Conservation (phyloP, 2,797 vertebrate genomes). For the Pangasius macronema region DNA sequence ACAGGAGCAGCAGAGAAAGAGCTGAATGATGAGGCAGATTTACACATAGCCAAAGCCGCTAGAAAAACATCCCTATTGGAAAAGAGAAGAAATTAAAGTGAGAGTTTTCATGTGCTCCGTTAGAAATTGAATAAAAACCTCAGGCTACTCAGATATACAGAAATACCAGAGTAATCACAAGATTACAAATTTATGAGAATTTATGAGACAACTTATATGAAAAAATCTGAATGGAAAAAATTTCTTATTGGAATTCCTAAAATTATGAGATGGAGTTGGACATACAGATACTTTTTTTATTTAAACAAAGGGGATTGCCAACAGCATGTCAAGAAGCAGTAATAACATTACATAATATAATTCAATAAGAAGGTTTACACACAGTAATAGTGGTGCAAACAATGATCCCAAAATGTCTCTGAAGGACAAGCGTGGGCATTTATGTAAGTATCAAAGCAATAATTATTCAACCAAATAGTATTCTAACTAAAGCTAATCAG, state of each 20-base stretch:
- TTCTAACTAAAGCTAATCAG: neutral
- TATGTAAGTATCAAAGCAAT: neutral
- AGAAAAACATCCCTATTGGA: neutral
- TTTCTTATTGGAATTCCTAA: neutral
- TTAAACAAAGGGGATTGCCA: neutral
- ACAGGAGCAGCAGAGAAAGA: neutral
- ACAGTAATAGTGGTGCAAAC: neutral
- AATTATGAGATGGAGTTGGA: neutral
- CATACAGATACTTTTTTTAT: neutral
- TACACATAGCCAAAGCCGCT: conserved; percentile 5
- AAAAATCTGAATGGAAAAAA: neutral
- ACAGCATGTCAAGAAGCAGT: neutral
- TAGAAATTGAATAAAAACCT: neutral
- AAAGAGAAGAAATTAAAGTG: neutral
- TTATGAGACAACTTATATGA: conserved; percentile 4
- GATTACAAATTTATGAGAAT: neutral
- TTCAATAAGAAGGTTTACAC: neutral
- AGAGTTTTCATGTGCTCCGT: neutral
- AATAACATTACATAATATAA: neutral
- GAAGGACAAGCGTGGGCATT: neutral
- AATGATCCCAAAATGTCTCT: neutral
- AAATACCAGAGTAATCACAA: neutral
- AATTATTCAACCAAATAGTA: neutral
- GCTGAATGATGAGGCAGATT: conserved; percentile 12
- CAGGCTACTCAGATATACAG: conserved; percentile 2